These are phyloP conservation scores for Sminthurides aquaticus DNA, from an alignment of 2,888 invertebrate species.

Conservation along the genomic window DNA sequence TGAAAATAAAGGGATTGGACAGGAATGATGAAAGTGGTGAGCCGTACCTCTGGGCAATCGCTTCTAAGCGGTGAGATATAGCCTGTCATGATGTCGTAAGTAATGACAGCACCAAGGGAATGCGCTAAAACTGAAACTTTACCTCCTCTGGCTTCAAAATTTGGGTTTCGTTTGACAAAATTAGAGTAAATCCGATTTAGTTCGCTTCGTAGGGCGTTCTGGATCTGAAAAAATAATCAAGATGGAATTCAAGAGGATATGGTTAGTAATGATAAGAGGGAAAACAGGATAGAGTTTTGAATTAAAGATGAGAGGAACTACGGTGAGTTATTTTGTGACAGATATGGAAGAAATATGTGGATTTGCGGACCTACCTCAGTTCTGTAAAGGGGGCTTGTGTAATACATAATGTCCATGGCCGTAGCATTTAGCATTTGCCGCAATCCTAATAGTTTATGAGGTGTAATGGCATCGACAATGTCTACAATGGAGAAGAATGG, in stretches of 20 bases:
- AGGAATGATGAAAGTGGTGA: no score
- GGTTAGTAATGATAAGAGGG: no score
- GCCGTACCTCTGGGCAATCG: conserved; percentile 18
- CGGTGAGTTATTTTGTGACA: no score
- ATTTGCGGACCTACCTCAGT: conserved; percentile 53
- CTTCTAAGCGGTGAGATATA: conserved; percentile 22
- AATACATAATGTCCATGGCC: conserved; percentile 67
- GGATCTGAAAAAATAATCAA: conserved; percentile 48
- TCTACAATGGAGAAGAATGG: conserved; percentile 46
- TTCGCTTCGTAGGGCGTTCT: conserved; percentile 56
- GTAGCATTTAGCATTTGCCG: conserved; percentile 57
- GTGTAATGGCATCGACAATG: conserved; percentile 60
- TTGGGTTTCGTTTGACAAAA: conserved; percentile 60
- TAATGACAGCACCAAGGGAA: conserved; percentile 60
- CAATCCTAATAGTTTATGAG: conserved; percentile 57
- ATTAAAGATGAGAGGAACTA: no score
- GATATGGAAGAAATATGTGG: no score
- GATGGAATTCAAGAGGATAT: background rate
- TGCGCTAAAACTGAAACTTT: conserved; percentile 61
- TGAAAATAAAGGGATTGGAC: no score
- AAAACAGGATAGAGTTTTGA: no score
- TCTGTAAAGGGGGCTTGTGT: conserved; percentile 62
- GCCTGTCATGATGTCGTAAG: conserved; percentile 61
- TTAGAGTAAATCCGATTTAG: conserved; percentile 58
- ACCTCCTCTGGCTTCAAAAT: conserved; percentile 54